These are phyloP conservation scores for Galeopterus variegatus DNA, from an alignment of 2,113 vertebrate species.

Conservation along the genomic window DNA sequence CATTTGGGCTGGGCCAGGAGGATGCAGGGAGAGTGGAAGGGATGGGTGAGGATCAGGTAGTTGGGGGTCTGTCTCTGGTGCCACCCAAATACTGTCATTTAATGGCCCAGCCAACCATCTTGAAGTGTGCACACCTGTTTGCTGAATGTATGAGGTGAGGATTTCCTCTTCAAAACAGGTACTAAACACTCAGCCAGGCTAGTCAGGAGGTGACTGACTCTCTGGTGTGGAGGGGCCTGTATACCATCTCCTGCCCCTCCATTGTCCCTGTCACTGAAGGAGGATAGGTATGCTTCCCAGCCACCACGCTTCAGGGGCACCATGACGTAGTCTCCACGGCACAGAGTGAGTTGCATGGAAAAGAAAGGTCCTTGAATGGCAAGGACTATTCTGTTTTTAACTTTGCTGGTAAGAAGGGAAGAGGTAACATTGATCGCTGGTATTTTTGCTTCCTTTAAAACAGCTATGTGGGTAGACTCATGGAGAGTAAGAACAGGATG, in stretches of 20 bases:
- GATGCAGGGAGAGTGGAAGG: background rate
- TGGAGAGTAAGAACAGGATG: background rate
- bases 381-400: background rate
- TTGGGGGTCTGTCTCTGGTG: background rate
- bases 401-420: background rate
- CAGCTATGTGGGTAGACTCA: background rate
- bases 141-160: background rate
- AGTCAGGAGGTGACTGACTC: background rate
- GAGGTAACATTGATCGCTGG: background rate
- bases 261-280: background rate
- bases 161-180: background rate
- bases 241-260: background rate
- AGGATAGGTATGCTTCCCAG: background rate
- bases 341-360: background rate
- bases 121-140: background rate
- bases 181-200: no score
- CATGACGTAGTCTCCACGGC: background rate
- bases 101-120: background rate
- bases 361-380: background rate
- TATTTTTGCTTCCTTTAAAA: background rate
- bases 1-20: background rate
- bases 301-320: no score
- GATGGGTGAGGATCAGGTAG: background rate
- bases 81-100: no score
- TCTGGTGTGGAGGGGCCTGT: background rate